Evolutionary conservation across 2,113 vertebrate species (phyloP), one percentile per base, ranked within the genome.

Genomic region (Toxotes chatareus): DNA sequence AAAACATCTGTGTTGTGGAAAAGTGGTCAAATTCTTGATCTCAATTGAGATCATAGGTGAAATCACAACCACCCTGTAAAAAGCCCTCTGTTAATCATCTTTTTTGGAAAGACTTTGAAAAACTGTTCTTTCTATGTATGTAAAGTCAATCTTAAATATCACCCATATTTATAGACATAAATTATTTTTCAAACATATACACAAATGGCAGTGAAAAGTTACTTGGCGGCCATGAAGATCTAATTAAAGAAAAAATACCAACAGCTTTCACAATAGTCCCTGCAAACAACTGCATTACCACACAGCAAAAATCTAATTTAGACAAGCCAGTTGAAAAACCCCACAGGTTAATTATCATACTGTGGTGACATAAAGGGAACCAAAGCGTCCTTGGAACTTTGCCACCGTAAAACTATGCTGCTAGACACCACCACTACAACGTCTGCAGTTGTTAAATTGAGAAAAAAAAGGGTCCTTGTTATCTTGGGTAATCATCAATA

Each of bases 1-100:
- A 70, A 40, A 61, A 60, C 32, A 40, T 61, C 42, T 76, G 49
- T 23, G 23, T 36, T 60, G 64, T 63, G 46, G 44, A 38, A 60
- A 47, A 68, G 38, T 14, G 13, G 55, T 49, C 27, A 59, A 57
- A 23, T 32, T 23, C 32, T 68, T 69, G 36, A 53, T 55, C 34
- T 42, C 34, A 51, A n/a, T n/a, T 23, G 8, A 62, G 11, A 12
- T 61, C 42, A 51, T 21, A 68, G 56, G 32, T 38, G 27, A 53
- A 12, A 62, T 71, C 47, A 21, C 13, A 47, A 57, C 7, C 16
- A 3, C 31, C 10, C 32, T 9, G 7, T 47, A 77, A 47, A 66
- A 67, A 68, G 40, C 55, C 7, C 32, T 13, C 17, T 34, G 34
- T 38, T 61, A 17, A 21, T 5, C 47, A 32, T 44, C 27, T 47